These are phyloP conservation scores for Drosophila lacteicornis DNA, from an alignment of 1,140 invertebrate species.

Conservation along the genomic window DNA sequence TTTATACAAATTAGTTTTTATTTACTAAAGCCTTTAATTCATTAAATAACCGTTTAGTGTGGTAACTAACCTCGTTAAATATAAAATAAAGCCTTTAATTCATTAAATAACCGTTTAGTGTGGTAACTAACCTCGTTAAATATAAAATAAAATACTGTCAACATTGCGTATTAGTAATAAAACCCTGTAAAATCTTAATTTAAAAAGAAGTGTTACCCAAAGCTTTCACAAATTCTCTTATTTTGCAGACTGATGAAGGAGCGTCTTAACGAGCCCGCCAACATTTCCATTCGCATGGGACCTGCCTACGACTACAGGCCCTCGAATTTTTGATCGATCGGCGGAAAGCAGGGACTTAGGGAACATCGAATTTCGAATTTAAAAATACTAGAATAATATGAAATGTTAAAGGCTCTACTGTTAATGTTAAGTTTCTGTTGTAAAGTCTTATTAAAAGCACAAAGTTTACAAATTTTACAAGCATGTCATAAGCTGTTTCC, in stretches of 20 bases:
- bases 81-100: neutral
- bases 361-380: conserved; percentile 15
- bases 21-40: neutral
- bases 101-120: neutral
- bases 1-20: no score
- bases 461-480: conserved; percentile 15
- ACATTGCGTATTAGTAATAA: conserved; percentile 8
- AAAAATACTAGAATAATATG: neutral
- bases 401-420: conserved; percentile 4
- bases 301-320: conserved; percentile 64
- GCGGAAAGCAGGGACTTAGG: neutral
- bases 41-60: neutral
- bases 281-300: conserved; percentile 66
- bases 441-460: conserved; percentile 39
- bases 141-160: neutral
- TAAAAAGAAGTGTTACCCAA: neutral
- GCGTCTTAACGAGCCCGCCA: conserved; percentile 54
- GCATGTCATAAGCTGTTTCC: conserved; percentile 28
- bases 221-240: neutral
- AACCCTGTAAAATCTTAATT: no score
- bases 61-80: neutral
- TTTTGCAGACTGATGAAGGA: conserved; percentile 51
- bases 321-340: conserved; percentile 34
- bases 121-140: neutral
- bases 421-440: conserved; percentile 10